Evolutionary conservation across 2,888 invertebrate genomes (phyloP), one percentile per base, ranked within the genome.

Genomic region (Punctoribates punctum): DNA sequence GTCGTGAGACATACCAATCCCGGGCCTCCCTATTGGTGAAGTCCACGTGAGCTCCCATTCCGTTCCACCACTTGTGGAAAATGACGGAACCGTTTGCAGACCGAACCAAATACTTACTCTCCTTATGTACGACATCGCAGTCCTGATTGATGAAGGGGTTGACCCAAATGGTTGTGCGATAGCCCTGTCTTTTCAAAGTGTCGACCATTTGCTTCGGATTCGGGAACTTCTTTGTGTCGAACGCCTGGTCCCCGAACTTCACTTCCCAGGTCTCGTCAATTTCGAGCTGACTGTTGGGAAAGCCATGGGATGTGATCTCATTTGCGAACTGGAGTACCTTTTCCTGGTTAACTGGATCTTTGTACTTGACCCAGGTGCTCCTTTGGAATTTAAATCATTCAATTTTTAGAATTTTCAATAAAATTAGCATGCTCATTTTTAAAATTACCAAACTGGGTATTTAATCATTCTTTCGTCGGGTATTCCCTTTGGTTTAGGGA

Each of bases 361-460:
- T 88, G 82, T 90, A 92, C 77, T 88, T 87, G 0, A 91, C 92
- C 92, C 93, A 93, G 0, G 94, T 94, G 0, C 94, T 93, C 93
- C 93, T 60, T 23, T n/a, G n/a, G n/a, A n/a, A 20, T 42, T 42
- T 5, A 9, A 42, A 42, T 11, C 42, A 42, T 42, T 42, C 8
- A 42, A 42, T 42, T 42, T 5, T 9, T 11, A 42, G 42, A 8
- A n/a, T n/a, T n/a, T 51, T 23, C 6, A 60, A 9, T 5, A 60
- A 15, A 20, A 25, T 6, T 11, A 6, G 15, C n/a, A n/a, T n/a
- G n/a, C n/a, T n/a, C n/a, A n/a, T n/a, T n/a, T n/a, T n/a, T n/a
- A n/a, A n/a, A n/a, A n/a, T n/a, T 60, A 60, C 60, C 60, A 95
- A 76, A 94, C 88, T 0, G 95, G 94, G 83, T 91, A 87, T 73